Evolutionary conservation across 2,113 vertebrate species (phyloP), one percentile per base, ranked within the genome.

Genomic region (Emydura subglobosa): DNA sequence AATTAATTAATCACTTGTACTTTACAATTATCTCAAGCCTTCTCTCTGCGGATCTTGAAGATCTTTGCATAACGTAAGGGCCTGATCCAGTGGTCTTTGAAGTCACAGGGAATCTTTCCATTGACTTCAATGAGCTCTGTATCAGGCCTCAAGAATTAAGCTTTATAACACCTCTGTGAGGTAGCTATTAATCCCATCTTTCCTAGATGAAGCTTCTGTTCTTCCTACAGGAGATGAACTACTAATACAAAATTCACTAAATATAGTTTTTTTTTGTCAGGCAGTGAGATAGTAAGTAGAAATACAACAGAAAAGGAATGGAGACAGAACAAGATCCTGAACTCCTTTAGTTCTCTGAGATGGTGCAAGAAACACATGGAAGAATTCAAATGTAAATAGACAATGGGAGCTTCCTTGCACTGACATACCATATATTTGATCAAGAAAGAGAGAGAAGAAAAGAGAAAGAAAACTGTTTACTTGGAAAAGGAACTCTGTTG

Each of bases 251-350:
- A 29, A 94, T 47, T 6, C 16, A 53, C 47, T 83, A 91, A 88
- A 91, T 42, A 34, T 42, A 88, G 14, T 1, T 27, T 29, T 94
- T 96, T 87, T 54, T 53, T 53, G 74, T 79, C 53, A 90, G 83
- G 8, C 22, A 88, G 47, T 55, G 54, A 87, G 72, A 68, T 53
- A 89, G 93, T 80, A 95, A 91, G 87, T 85, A 94, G 90, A 97
- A 94, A 91, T 91, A 88, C 5, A 87, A 49, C 31, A 76, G 81
- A 65, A 94, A 95, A 88, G 21, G 87, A 94, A 90, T 86, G n/a
- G 85, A 94, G 85, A 83, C 21, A 87, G 83, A 90, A 92, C 19
- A 94, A 92, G 76, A 88, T 87, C 55, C 47, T 51, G 31, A 95
- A 93, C 53, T 81, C 50, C 34, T 82, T 65, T 55, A 79, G 1